Evolutionary conservation across 2,113 vertebrate genomes (phyloP).

Genomic region (Protobothrops mucrosquamatus): DNA sequence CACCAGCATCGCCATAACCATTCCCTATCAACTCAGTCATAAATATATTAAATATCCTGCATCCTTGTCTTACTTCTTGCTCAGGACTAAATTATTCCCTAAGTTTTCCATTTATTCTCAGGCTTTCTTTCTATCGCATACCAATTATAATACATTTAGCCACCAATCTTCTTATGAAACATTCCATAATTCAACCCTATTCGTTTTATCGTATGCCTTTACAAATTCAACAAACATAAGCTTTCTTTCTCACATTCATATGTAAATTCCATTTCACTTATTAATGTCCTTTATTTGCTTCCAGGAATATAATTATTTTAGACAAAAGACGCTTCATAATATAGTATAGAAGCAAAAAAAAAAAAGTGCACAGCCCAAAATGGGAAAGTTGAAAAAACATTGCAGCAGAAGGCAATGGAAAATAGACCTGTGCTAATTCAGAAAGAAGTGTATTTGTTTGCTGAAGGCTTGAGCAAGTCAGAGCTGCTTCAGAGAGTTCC

Average conservation of each 20-base stretch:
- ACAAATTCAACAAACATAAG: neutral
- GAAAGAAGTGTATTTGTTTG: neutral
- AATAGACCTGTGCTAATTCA: neutral
- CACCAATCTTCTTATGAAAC: neutral
- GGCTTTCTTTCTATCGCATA: neutral
- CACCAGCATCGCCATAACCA: neutral
- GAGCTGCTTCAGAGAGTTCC: neutral
- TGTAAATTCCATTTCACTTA: neutral
- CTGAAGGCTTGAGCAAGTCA: neutral
- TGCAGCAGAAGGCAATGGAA: neutral
- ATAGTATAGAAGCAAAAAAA: neutral
- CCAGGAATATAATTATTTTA: neutral
- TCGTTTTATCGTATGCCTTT: neutral
- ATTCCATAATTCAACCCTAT: neutral
- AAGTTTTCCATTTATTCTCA: neutral
- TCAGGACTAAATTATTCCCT: neutral
- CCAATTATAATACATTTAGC: neutral
- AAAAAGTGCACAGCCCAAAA: neutral
- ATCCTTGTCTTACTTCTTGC: neutral
- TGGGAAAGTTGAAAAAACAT: neutral
- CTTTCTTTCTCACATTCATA: neutral
- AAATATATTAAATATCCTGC: neutral
- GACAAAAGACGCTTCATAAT: neutral
- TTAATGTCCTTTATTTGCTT: neutral
- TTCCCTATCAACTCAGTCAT: neutral